phyloP scores from a whole-genome alignment of 1,140 invertebrate species.

The Papilio helenus region DNA sequence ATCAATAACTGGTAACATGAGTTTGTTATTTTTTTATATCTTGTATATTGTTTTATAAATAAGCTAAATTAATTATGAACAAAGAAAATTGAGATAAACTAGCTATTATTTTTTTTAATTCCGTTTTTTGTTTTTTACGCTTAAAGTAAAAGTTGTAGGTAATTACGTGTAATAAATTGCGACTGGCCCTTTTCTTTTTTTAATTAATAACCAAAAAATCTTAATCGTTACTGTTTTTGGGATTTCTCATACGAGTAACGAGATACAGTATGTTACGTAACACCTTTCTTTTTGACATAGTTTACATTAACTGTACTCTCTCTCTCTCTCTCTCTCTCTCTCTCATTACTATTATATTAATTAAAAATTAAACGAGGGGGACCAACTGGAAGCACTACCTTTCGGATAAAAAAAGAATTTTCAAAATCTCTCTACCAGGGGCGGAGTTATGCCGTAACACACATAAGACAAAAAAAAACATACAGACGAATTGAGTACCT shows the following conservation, averaged over 20 bases:
- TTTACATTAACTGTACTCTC: neutral
- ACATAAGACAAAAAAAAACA: too few relatives aligned
- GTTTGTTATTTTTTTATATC: too few relatives aligned
- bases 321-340: too few relatives aligned
- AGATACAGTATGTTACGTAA: neutral
- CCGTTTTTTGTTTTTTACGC: neutral
- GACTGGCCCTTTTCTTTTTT: neutral
- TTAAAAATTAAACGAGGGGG: too few relatives aligned
- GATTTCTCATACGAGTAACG: neutral
- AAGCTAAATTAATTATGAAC: too few relatives aligned
- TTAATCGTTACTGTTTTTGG: neutral
- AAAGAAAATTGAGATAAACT: neutral
- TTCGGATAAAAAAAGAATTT: too few relatives aligned
- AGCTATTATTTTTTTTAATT: neutral
- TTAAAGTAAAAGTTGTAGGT: neutral
- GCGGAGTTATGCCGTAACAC: too few relatives aligned
- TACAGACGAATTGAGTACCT: too few relatives aligned
- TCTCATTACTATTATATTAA: neutral
- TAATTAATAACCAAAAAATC: neutral
- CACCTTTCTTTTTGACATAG: neutral
- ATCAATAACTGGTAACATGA: too few relatives aligned
- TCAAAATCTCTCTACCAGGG: too few relatives aligned
- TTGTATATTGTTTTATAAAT: neutral
- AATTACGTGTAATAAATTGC: neutral
- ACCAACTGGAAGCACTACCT: too few relatives aligned